phyloP scores from a whole-genome alignment of 2,113 vertebrate genomes.

The Piaya cayana region DNA sequence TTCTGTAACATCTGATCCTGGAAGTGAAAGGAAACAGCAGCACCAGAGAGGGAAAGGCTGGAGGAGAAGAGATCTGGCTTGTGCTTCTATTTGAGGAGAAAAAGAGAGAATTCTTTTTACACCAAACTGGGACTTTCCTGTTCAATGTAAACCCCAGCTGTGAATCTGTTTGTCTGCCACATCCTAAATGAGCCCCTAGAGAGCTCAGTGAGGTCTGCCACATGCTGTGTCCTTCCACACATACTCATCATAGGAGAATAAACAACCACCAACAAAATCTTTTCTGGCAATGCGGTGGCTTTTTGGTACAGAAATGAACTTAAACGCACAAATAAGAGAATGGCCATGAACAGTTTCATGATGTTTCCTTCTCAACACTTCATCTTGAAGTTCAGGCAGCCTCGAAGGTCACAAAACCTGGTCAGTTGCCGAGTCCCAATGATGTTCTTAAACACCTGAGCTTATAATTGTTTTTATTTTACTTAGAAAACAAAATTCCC shows the following conservation, averaged over 20 bases:
- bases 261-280: background rate
- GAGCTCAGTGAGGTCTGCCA: background rate
- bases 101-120: background rate
- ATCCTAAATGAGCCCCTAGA: background rate
- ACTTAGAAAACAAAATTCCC: background rate
- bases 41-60: background rate
- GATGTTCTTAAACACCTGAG: background rate
- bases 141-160: background rate
- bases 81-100: background rate
- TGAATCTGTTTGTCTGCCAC: background rate
- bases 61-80: background rate
- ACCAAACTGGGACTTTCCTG: background rate
- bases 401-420: background rate
- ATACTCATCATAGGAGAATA: accelerated
- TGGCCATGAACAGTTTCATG: background rate
- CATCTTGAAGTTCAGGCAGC: background rate
- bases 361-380: background rate
- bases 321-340: background rate
- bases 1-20: too few relatives aligned
- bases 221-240: accelerated
- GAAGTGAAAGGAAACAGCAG: background rate
- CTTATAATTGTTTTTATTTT: background rate
- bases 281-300: background rate
- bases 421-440: background rate
- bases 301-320: background rate